A percentile compares a stretch with the other conserved stretches of the same genome.
Evolutionary conservation across 2,888 invertebrate species (phyloP).

Genomic region (Limnephilus marmoratus): DNA sequence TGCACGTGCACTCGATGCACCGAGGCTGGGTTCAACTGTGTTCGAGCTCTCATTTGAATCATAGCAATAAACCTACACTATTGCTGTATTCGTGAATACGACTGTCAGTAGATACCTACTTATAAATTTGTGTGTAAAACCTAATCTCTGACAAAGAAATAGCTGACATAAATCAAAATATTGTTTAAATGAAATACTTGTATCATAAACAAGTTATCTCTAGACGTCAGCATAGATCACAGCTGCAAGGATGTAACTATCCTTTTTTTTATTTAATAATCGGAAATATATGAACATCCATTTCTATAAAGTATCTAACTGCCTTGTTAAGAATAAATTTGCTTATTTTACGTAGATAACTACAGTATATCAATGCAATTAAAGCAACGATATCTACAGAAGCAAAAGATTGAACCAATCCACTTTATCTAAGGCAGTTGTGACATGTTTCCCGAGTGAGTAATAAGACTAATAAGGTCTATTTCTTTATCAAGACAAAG

Average conservation of each 20-base stretch:
- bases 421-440: neutral
- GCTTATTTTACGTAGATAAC: no score
- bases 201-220: neutral
- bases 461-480: no score
- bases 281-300: neutral
- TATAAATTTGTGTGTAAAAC: neutral
- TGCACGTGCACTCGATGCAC: conserved; percentile 53
- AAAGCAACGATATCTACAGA: no score
- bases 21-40: neutral
- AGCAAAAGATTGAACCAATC: neutral
- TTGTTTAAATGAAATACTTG: neutral
- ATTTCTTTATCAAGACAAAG: neutral
- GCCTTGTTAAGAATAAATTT: neutral
- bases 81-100: neutral
- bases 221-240: neutral
- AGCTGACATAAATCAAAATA: neutral
- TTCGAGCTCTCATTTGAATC: neutral
- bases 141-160: neutral
- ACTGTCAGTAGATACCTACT: neutral
- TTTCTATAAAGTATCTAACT: neutral
- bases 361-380: no score
- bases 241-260: neutral
- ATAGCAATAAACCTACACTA: neutral
- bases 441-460: neutral
- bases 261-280: neutral